These are phyloP conservation scores for Pharmacophagus antenor DNA, from an alignment of 2,888 invertebrate genomes.

Conservation along the genomic window DNA sequence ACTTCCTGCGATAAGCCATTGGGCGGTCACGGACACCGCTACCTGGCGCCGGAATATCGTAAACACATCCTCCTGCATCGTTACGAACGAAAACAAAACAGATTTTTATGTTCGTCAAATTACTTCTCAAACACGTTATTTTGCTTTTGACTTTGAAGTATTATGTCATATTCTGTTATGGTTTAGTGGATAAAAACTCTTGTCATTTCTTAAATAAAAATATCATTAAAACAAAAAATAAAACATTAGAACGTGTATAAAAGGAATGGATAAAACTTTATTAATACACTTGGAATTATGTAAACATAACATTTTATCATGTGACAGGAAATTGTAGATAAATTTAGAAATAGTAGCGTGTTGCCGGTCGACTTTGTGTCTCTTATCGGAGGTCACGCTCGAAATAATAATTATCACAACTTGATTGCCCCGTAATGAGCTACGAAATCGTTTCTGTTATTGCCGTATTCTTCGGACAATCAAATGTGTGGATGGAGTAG, in stretches of 20 bases:
- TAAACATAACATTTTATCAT: slow-evolving; percentile 51
- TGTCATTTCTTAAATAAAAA: too few relatives aligned
- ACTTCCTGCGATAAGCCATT: slow-evolving; percentile 72
- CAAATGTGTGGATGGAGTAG: slow-evolving; percentile 31
- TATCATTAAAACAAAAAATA: not conserved
- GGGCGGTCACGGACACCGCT: slow-evolving; percentile 52
- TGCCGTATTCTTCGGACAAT: slow-evolving; percentile 36
- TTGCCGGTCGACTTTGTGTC: slow-evolving; percentile 51
- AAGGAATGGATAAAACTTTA: slow-evolving; percentile 36
- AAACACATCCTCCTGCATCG: slow-evolving; percentile 20
- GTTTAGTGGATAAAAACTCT: too few relatives aligned
- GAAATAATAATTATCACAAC: slow-evolving; percentile 46
- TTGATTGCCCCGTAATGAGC: slow-evolving; percentile 48
- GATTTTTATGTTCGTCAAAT: not conserved
- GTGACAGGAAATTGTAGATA: slow-evolving; percentile 54
- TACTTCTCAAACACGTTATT: not conserved
- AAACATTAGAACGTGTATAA: not conserved
- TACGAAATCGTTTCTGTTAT: slow-evolving; percentile 40
- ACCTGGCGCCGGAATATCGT: slow-evolving; percentile 49
- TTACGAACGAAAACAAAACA: not conserved
- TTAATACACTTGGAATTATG: slow-evolving; percentile 43
- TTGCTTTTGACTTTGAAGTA: too few relatives aligned
- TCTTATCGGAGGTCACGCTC: slow-evolving; percentile 51
- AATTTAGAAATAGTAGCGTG: slow-evolving; percentile 48
- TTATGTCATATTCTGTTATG: too few relatives aligned